These are phyloP conservation scores for Heliothis peltigera DNA, from an alignment of 2,888 invertebrate genomes.

Conservation along the genomic window DNA sequence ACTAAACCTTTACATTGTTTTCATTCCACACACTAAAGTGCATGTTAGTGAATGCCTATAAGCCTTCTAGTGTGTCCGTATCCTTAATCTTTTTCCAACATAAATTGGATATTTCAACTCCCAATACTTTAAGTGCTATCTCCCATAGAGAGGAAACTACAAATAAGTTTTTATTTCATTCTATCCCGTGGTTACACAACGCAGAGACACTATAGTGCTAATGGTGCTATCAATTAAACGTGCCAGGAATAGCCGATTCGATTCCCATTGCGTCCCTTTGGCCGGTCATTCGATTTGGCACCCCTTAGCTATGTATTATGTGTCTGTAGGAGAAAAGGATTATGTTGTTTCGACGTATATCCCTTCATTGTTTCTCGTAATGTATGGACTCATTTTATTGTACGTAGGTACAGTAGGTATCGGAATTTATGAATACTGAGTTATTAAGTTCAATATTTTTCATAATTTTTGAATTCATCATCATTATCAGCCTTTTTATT, in stretches of 20 bases:
- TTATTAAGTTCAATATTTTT: too few species aligned
- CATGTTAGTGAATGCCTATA: too few species aligned
- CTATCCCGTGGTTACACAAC: conserved; percentile 21
- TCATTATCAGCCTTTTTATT: too few species aligned
- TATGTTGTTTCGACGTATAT: conserved; percentile 5
- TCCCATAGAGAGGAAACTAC: conserved; percentile 30
- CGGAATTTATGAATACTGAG: too few species aligned
- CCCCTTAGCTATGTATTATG: conserved; percentile 28
- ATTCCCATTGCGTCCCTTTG: conserved; percentile 73
- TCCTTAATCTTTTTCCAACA: conserved; percentile 16
- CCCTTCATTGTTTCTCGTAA: not conserved
- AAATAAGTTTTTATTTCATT: conserved; percentile 44
- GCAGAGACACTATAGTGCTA: conserved; percentile 64
- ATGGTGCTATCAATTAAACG: conserved; percentile 85
- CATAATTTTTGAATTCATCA: too few species aligned
- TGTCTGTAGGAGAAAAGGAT: conserved; percentile 20
- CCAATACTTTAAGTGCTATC: conserved; percentile 25
- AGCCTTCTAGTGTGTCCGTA: not conserved
- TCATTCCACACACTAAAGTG: not conserved
- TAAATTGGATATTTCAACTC: conserved; percentile 43
- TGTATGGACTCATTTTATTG: not conserved
- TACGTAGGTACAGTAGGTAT: too few species aligned
- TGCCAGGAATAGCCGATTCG: conserved; percentile 79
- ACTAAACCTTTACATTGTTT: not conserved
- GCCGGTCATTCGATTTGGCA: conserved; percentile 71